Evolutionary conservation across 64 coral and sea anemone species (phyloP).

Genomic region (Stichodactyla helianthus): DNA sequence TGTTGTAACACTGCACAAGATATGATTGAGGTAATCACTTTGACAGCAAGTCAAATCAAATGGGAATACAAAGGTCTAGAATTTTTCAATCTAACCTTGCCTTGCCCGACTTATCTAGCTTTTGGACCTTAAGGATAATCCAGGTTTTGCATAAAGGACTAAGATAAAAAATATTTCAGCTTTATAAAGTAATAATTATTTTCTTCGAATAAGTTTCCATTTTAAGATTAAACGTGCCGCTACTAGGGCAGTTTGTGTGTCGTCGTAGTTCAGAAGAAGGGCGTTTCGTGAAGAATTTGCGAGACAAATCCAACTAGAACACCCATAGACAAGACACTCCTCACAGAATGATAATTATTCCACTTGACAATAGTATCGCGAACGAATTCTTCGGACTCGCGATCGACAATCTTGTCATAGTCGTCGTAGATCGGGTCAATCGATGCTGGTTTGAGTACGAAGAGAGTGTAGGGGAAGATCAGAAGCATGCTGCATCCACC

Average conservation of each 20-base stretch:
- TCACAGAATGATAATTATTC: conserved; percentile 64
- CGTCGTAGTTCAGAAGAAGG: neutral
- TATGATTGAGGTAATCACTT: too few relatives aligned
- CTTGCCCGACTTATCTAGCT: too few relatives aligned
- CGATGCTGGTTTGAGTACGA: conserved; percentile 66
- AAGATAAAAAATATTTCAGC: neutral
- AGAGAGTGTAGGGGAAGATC: conserved; percentile 63
- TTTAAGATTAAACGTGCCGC: neutral
- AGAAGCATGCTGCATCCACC: conserved; percentile 44
- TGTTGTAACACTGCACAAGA: too few relatives aligned
- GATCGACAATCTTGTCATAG: conserved; percentile 15
- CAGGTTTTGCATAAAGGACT: too few relatives aligned
- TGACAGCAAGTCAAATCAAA: too few relatives aligned
- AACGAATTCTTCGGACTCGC: conserved; percentile 50
- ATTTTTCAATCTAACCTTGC: too few relatives aligned
- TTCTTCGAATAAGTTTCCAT: neutral
- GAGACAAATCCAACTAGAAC: conserved; percentile 47
- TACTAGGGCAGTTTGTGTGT: neutral
- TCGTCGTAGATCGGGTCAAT: conserved; percentile 92
- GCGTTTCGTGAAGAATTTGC: conserved; percentile 14
- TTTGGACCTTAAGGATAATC: too few relatives aligned
- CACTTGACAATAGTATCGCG: conserved; percentile 69
- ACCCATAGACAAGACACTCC: conserved; percentile 33
- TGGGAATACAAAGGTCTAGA: too few relatives aligned
- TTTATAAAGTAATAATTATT: neutral